A percentile compares a stretch with the other conserved stretches of the same genome.
phyloP scores from a whole-genome alignment of 2,797 vertebrate genomes.

The Lagodon rhomboides region DNA sequence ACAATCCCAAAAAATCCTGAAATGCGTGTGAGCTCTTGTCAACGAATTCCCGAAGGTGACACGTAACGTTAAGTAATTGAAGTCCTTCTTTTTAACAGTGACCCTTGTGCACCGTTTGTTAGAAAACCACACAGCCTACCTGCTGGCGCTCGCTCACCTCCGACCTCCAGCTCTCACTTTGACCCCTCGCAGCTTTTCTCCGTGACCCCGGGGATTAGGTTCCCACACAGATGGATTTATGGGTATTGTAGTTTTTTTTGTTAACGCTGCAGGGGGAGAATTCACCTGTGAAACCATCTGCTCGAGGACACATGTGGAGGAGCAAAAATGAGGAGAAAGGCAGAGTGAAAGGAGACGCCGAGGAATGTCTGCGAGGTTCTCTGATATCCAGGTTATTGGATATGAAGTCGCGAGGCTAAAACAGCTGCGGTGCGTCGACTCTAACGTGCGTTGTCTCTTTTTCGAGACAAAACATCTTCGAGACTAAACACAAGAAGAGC shows the following conservation, averaged over 20 bases:
- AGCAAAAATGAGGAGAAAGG: neutral
- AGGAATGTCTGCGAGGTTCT: neutral
- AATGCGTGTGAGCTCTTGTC: conserved; percentile 24
- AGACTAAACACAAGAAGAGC: conserved; percentile 21
- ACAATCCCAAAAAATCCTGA: neutral
- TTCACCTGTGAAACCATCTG: conserved; percentile 35
- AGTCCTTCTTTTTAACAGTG: conserved; percentile 19
- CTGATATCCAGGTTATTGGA: conserved; percentile 9
- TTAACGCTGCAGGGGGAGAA: neutral
- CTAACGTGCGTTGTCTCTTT: neutral
- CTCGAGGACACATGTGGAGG: neutral
- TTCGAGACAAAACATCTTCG: conserved; percentile 7
- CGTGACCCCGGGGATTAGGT: conserved; percentile 29
- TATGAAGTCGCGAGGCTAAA: neutral
- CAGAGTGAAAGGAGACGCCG: neutral
- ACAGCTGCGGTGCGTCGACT: conserved; percentile 3
- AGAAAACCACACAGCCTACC: conserved; percentile 25
- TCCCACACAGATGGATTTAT: conserved; percentile 58
- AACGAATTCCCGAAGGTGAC: conserved; percentile 37
- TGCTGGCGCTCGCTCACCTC: conserved; percentile 22
- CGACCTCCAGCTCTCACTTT: conserved; percentile 42
- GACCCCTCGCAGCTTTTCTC: conserved; percentile 37
- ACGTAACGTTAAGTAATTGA: conserved; percentile 15
- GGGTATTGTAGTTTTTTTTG: conserved; percentile 21
- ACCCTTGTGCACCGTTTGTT: conserved; percentile 14